Evolutionary conservation across 2,797 vertebrate species (phyloP), one percentile per base, ranked within the genome.

Genomic region (Micropoecilia bifurca): DNA sequence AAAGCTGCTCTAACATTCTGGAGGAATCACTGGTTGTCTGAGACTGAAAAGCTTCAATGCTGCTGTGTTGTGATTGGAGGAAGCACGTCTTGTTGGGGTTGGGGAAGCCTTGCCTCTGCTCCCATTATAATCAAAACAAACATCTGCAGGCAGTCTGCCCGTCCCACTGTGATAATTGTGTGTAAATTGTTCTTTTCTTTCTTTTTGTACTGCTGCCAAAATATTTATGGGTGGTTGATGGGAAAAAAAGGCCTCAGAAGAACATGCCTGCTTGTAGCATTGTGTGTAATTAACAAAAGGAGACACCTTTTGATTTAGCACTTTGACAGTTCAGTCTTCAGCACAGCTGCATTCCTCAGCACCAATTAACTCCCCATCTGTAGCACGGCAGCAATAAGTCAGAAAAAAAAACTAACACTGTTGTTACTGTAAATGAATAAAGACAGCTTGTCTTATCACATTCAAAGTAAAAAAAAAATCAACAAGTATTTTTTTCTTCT

Each of bases 231-330:
- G 61, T 75, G 85, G 83, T 63, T 86, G 88, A 87, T 71, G 91
- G 74, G 80, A 85, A 92, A 84, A 84, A 87, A 90, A 85, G 83
- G 83, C 78, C 87, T 90, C 83, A 88, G 90, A 92, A 82, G 87
- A 94, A 92, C 84, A 84, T 59, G 83, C 86, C 90, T 90, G 89
- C 89, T 92, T 93, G 93, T 92, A 89, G 88, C 92, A 94, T 95
- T 95, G 93, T 95, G 94, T 95, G 78, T 94, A 95, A 95, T 96
- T 95, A 96, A 95, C 92, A 95, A 95, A 94, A 87, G 93, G 93
- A 92, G 90, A 92, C 93, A 93, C 91, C 90, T 91, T 93, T 83
- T 90, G 90, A 89, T 94, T 93, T 93, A 91, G 88, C 94, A 91
- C 91, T 90, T 94, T 92, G 89, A 92, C 89, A 87, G 88, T 85